phyloP scores from a whole-genome alignment of 2,888 invertebrate species.

The Drepana falcataria region DNA sequence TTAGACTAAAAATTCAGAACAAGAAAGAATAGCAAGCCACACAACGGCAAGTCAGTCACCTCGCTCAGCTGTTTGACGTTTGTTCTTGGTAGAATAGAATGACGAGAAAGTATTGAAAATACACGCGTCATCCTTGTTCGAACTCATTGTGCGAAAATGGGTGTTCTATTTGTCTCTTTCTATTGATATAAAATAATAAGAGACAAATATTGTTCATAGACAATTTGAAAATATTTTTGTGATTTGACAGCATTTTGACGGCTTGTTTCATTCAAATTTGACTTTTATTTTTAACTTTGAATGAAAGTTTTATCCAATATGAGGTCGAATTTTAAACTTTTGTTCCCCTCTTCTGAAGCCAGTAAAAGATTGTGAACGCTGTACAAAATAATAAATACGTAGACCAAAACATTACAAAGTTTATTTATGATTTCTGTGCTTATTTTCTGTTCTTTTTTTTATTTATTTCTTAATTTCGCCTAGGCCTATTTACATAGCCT shows the following conservation, averaged over 20 bases:
- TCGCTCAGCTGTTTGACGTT: constrained; percentile 75
- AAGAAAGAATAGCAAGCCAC: constrained; percentile 60
- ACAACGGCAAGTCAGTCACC: constrained; percentile 76
- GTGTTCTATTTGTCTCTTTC: constrained; percentile 3
- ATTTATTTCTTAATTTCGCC: too few species aligned
- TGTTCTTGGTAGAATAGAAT: constrained; percentile 47
- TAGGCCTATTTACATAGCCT: too few species aligned
- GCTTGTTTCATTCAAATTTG: too few species aligned
- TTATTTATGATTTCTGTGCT: too few species aligned
- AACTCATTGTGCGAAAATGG: constrained; percentile 8
- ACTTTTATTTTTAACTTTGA: too few species aligned
- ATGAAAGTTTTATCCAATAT: too few species aligned
- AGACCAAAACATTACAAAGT: too few species aligned
- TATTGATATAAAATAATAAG: background rate
- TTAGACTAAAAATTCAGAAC: constrained; percentile 47
- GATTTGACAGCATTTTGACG: background rate
- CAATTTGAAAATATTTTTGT: background rate
- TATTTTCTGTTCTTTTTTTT: too few species aligned
- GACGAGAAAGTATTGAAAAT: constrained; percentile 77
- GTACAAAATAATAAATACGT: too few species aligned
- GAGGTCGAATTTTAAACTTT: too few species aligned
- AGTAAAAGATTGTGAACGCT: too few species aligned
- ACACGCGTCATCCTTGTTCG: constrained; percentile 69
- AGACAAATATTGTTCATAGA: background rate
- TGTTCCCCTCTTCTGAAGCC: too few species aligned